Evolutionary conservation across 30 jellyfish, hydroid and myxozoan genomes (phyloP).

Genomic region (Aurelia aurita): DNA sequence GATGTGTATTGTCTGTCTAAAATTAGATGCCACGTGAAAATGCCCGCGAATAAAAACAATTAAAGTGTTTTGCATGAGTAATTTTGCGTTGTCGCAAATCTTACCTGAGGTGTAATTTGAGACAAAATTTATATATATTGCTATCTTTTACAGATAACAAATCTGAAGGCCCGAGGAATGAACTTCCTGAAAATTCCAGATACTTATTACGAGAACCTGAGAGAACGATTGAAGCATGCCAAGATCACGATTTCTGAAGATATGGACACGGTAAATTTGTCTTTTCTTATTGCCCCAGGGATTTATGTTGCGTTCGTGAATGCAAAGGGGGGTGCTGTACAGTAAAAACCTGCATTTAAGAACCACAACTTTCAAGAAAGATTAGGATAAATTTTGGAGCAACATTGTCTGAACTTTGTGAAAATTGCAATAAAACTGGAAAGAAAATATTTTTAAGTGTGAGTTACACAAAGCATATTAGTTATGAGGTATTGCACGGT

Average conservation of each 20-base stretch:
- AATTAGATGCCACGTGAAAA: no score
- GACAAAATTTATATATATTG: background rate
- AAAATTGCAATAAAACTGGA: background rate
- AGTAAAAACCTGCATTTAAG: background rate
- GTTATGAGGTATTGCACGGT: no score
- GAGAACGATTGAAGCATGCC: conserved; percentile 82
- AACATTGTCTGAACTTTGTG: no score
- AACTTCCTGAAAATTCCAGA: conserved; percentile 85
- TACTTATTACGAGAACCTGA: conserved; percentile 70
- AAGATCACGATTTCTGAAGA: conserved; percentile 76
- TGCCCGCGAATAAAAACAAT: no score
- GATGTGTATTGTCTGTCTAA: no score
- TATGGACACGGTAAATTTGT: conserved; percentile 54
- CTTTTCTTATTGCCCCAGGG: no score
- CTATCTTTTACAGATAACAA: conserved; percentile 38
- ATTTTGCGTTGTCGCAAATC: no score
- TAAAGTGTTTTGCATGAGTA: no score
- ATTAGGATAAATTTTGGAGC: no score
- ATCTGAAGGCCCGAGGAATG: conserved; percentile 84
- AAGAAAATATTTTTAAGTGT: background rate
- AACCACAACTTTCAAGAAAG: background rate
- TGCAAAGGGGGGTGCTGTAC: background rate
- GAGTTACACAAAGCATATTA: no score
- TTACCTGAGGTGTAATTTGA: no score
- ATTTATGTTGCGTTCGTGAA: no score